A percentile compares a stretch with the other conserved stretches of the same genome.
Evolutionary conservation across 2,888 invertebrate species (phyloP).

Genomic region (Congeria kusceri): DNA sequence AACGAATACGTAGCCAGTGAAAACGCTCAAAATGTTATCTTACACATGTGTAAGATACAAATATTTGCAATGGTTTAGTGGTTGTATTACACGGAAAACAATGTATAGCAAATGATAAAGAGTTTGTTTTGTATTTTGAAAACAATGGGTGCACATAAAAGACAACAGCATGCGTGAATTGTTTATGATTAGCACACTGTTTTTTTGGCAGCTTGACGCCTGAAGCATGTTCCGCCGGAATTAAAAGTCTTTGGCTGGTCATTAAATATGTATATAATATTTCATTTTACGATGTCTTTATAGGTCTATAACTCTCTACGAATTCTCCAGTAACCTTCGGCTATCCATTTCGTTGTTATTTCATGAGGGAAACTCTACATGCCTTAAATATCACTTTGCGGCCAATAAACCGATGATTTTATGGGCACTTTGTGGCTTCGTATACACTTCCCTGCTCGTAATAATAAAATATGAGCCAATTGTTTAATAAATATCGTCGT

Average conservation of each 20-base stretch:
- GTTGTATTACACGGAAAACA: no score
- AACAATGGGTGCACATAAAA: no score
- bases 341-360: constrained; percentile 17
- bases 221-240: no score
- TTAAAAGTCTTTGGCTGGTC: not conserved
- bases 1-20: no score
- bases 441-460: constrained; percentile 14
- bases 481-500: constrained; percentile 24
- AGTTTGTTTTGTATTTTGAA: no score
- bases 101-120: no score
- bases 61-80: no score
- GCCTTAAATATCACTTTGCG: constrained; percentile 35
- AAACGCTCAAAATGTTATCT: no score
- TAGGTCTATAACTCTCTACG: constrained; percentile 27
- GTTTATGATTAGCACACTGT: no score
- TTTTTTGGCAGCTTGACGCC: no score
- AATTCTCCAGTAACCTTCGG: constrained; percentile 8
- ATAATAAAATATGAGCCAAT: constrained; percentile 34
- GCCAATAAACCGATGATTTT: constrained; percentile 30
- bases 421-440: constrained; percentile 39
- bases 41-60: no score
- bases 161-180: no score
- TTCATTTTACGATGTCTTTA: constrained; percentile 25
- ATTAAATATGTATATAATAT: constrained; percentile 1
- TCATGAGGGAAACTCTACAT: constrained; percentile 17